Evolutionary conservation across 2,113 vertebrate species (phyloP), one percentile per base, ranked within the genome.

Genomic region (Triplophysa rosa): DNA sequence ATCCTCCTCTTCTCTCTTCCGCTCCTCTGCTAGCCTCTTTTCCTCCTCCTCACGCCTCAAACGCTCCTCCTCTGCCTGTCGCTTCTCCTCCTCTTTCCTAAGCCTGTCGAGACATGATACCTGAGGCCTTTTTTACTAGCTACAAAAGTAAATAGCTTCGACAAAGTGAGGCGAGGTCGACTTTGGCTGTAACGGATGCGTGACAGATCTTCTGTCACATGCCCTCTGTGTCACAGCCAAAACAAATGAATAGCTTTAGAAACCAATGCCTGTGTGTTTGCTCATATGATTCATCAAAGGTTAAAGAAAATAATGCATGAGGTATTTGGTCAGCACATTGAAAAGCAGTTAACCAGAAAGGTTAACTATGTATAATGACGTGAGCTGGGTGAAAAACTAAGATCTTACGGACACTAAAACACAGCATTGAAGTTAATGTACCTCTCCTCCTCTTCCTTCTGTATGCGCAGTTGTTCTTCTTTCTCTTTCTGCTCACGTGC

Each of bases 401-500:
- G 16, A 4, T 62, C 37, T n/a, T 40, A 33, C 21, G 3, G 82
- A 37, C 33, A 37, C 9, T 24, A 17, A 62, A 4, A 42, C 61
- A 71, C 13, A 4, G n/a, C 21, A 71, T 45, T 40, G 23, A 70
- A 45, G 64, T 24, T 7, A 24, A 37, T 82, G 90, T 87, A 98
- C 97, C 90, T 95, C 86, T 95, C 92, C 73, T 95, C 93, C 47
- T 93, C 92, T 82, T 94, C 94, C 69, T 86, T 94, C 84, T 94
- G 94, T 79, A 92, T 64, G 85, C 91, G 89, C 70, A 95, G 94
- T 83, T 91, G 93, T 84, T 95, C 95, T 78, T 95, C 93, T 33
- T 88, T 90, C 63, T 95, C 94, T 47, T 93, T 95, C 71, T 96
- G 95, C 86, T 96, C 95, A 13, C 93, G 90, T 79, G 93, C 95